phyloP scores from a whole-genome alignment of 1,140 invertebrate genomes.

The Luehdorfia chinensis region DNA sequence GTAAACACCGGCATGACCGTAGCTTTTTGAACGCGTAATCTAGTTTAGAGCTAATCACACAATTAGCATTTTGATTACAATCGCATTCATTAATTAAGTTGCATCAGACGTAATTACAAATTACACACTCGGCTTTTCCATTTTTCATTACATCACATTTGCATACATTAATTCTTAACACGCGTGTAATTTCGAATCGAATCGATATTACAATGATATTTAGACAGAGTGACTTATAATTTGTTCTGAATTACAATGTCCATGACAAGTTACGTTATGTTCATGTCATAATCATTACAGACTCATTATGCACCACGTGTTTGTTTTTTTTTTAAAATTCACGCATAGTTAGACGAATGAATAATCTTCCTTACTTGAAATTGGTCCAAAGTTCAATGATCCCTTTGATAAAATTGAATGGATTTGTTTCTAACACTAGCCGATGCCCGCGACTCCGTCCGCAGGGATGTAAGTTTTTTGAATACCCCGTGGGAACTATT shows the following conservation, averaged over 20 bases:
- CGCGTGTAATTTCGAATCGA: not conserved
- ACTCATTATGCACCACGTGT: not conserved
- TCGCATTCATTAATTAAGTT: not conserved
- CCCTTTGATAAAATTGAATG: no score
- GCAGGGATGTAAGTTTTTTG: no score
- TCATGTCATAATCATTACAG: not conserved
- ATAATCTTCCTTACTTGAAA: not conserved
- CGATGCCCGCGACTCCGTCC: no score
- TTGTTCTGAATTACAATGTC: no score
- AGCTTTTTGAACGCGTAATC: no score
- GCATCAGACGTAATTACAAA: slow-evolving; percentile 3
- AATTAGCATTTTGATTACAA: not conserved
- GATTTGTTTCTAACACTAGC: no score
- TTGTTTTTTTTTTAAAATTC: slow-evolving; percentile 2
- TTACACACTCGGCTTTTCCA: not conserved
- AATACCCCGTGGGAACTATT: no score
- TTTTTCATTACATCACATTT: not conserved
- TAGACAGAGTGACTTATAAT: not conserved
- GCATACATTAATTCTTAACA: not conserved
- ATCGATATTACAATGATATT: not conserved
- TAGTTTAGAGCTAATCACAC: no score
- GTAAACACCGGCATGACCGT: no score
- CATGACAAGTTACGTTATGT: no score
- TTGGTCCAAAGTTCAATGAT: no score
- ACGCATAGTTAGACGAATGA: not conserved